These are phyloP conservation scores for Wiebesia pumilae DNA, from an alignment of 1,140 invertebrate species.

Conservation along the genomic window DNA sequence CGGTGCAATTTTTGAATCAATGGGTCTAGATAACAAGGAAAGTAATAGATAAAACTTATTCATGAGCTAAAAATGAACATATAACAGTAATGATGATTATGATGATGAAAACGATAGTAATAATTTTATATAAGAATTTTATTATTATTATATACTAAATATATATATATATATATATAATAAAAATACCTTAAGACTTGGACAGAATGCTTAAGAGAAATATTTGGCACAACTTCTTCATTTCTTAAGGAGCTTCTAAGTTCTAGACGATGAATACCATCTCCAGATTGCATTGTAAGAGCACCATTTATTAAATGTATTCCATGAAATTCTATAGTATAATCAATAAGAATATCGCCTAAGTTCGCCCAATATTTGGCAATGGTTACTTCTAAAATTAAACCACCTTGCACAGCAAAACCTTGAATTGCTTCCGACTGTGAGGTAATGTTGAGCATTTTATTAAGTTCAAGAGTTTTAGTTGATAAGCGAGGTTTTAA, in stretches of 20 bases:
- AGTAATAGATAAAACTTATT: neutral
- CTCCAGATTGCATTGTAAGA: conserved; percentile 83
- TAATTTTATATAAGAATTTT: no score
- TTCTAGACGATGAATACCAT: conserved; percentile 85
- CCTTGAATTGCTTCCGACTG: conserved; percentile 80
- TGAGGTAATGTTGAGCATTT: conserved; percentile 83
- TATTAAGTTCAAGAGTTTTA: conserved; percentile 87
- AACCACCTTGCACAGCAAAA: conserved; percentile 83
- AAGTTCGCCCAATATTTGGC: conserved; percentile 96
- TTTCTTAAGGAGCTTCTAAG: conserved; percentile 81
- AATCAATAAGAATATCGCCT: conserved; percentile 84
- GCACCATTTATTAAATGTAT: conserved; percentile 81
- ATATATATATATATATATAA: neutral
- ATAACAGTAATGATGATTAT: neutral
- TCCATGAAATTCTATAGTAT: conserved; percentile 89
- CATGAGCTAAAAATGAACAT: neutral
- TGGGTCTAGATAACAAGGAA: conserved; percentile 78
- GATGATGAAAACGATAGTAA: neutral
- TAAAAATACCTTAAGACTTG: conserved; percentile 82
- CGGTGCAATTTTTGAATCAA: conserved; percentile 85
- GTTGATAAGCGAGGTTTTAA: conserved; percentile 85
- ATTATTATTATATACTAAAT: neutral
- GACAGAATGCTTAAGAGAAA: conserved; percentile 86
- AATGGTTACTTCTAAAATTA: conserved; percentile 90
- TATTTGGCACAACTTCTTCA: conserved; percentile 87